A percentile compares a stretch with the other conserved stretches of the same genome.
These are phyloP conservation scores for Sciurus vulgaris DNA, from an alignment of 2,797 vertebrate species.

Conservation along the genomic window DNA sequence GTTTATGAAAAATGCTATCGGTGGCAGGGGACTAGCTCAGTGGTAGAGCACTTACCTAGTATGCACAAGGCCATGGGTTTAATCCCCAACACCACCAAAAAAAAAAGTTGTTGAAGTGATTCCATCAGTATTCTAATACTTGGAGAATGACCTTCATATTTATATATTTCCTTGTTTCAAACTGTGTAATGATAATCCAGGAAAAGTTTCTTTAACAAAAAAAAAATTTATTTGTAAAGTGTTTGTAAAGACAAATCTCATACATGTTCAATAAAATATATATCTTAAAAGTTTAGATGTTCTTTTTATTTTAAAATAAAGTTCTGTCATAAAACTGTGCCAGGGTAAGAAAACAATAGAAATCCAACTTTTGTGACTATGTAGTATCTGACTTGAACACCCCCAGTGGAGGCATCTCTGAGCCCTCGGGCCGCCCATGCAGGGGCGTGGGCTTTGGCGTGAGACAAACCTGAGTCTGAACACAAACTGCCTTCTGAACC, in stretches of 20 bases:
- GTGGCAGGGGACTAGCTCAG: background rate
- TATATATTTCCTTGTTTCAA: slow-evolving; percentile 78
- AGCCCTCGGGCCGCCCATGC: background rate
- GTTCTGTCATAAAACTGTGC: slow-evolving; percentile 8
- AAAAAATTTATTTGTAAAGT: slow-evolving; percentile 82
- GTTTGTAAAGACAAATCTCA: slow-evolving; percentile 83
- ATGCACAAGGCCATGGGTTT: background rate
- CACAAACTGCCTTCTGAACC: background rate
- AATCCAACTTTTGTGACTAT: background rate
- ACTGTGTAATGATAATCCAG: slow-evolving; percentile 71
- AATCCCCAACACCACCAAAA: background rate
- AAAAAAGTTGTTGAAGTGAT: slow-evolving; percentile 75
- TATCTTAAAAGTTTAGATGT: slow-evolving; percentile 79
- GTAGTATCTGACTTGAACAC: background rate
- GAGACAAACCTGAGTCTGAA: background rate
- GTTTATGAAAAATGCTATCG: slow-evolving; percentile 35
- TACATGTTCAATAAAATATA: slow-evolving; percentile 85
- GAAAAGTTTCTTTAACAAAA: slow-evolving; percentile 68
- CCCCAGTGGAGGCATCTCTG: background rate
- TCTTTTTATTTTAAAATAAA: slow-evolving; percentile 47
- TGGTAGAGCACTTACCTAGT: background rate
- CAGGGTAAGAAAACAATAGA: slow-evolving; percentile 20
- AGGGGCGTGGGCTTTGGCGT: too few relatives aligned
- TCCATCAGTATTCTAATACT: slow-evolving; percentile 80
- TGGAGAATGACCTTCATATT: slow-evolving; percentile 84